Conservation (phyloP, 2,888 invertebrate genomes). For the Athetis lepigone region DNA sequence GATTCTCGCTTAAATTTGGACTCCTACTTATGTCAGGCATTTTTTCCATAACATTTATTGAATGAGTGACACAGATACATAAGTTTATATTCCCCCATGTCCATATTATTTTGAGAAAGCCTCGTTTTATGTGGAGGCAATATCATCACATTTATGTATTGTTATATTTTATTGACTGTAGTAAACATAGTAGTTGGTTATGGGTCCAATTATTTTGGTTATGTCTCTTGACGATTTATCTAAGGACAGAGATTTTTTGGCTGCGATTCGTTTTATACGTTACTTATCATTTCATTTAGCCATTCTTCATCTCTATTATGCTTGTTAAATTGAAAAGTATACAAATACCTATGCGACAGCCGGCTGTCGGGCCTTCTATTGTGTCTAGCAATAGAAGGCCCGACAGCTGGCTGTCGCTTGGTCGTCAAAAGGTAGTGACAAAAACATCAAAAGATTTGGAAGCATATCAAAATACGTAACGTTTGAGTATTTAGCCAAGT, state of each 20-base stretch:
- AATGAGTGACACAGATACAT: slow-evolving; percentile 48
- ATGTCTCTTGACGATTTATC: slow-evolving; percentile 7
- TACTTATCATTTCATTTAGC: no score
- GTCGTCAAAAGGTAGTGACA: no score
- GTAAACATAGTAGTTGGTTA: slow-evolving; percentile 27
- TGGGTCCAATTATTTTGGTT: slow-evolving; percentile 20
- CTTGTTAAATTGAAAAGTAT: no score
- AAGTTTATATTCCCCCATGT: slow-evolving; percentile 23
- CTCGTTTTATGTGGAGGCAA: slow-evolving; percentile 24
- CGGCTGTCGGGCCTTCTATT: no score
- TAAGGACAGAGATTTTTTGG: not conserved
- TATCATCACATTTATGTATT: slow-evolving; percentile 33
- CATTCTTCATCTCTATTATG: no score
- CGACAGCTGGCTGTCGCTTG: no score
- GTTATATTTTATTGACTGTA: slow-evolving; percentile 24
- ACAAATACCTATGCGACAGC: no score
- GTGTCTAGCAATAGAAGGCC: no score
- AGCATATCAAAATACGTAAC: no score
- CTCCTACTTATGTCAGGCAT: slow-evolving; percentile 2
- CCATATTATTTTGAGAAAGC: slow-evolving; percentile 9
- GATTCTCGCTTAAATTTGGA: not conserved
- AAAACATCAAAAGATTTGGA: no score
- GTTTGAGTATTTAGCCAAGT: no score
- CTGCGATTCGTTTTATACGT: no score
- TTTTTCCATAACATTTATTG: slow-evolving; percentile 26